Evolutionary conservation across 2,888 invertebrate genomes (phyloP).

Genomic region (Zaprionus bogoriensis): DNA sequence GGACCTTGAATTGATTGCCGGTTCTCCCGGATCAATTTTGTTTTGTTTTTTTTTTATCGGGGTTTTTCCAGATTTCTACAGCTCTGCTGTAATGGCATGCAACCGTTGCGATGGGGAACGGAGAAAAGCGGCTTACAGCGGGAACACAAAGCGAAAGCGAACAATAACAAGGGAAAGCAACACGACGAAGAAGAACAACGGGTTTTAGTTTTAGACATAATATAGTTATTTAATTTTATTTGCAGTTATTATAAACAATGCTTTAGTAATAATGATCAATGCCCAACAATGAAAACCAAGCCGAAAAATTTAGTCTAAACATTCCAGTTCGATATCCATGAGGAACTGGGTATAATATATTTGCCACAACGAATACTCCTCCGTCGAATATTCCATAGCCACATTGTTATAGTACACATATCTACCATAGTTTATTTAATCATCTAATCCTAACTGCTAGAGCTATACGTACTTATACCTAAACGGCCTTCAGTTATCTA

Average conservation of each 20-base stretch:
- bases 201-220: slow-evolving; percentile 16
- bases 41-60: slow-evolving; percentile 5
- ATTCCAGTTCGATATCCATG: slow-evolving; percentile 36
- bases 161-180: slow-evolving; percentile 12
- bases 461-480: slow-evolving; percentile 23
- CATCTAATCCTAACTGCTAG: neutral
- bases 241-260: slow-evolving; percentile 56
- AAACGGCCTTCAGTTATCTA: slow-evolving; percentile 29
- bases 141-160: too few relatives aligned
- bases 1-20: slow-evolving; percentile 33
- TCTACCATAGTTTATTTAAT: neutral
- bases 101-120: slow-evolving; percentile 1
- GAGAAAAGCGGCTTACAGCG: slow-evolving; percentile 38
- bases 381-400: slow-evolving; percentile 30
- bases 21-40: slow-evolving; percentile 9
- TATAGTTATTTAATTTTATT: slow-evolving; percentile 60
- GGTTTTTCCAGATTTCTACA: neutral
- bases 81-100: neutral
- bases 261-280: slow-evolving; percentile 46
- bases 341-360: slow-evolving; percentile 22
- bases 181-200: neutral
- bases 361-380: slow-evolving; percentile 37
- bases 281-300: slow-evolving; percentile 70
- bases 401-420: slow-evolving; percentile 19
- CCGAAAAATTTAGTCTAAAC: slow-evolving; percentile 42